Evolutionary conservation across 2,888 invertebrate genomes (phyloP), one percentile per base, ranked within the genome.

Genomic region (Hemicrepidius hirtus): DNA sequence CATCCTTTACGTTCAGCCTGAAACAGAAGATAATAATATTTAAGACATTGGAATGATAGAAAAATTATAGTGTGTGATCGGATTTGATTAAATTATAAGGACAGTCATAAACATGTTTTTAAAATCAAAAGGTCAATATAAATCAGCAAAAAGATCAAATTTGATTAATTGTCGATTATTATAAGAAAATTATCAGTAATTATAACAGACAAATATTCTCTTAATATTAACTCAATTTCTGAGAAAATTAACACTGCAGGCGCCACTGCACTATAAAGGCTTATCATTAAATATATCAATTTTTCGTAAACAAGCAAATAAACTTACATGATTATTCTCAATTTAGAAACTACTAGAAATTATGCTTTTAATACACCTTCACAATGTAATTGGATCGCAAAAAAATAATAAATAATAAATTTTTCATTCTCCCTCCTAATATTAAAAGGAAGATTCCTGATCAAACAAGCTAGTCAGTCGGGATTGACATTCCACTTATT

Each of bases 1-100:
- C 95, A 94, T 7, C 93, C 93, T 87, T 95, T 96, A 73, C 88
- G 89, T 82, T 94, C 94, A 10, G 96, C 96, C 95, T 95, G 86
- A 9, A 89, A 86, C 12, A 40, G 13, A 40, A n/a, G n/a, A n/a
- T n/a, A n/a, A n/a, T n/a, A n/a, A n/a, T n/a, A n/a, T n/a, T n/a
- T n/a, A n/a, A n/a, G n/a, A n/a, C n/a, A n/a, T n/a, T n/a, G n/a
- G n/a, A n/a, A n/a, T n/a, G n/a, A n/a, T n/a, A n/a, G n/a, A 9
- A 32, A 1, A 5, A 32, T 7, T 32, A 32, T 32, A 32, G 9
- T 9, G 9, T 32, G 32, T 32, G 32, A 32, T 32, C 32, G 9
- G 32, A 5, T 32, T 32, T 32, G 9, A 32, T 32, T 32, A 32
- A 32, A 32, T 32, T 6, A 9, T 32, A 53, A 53, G 28, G 53